Evolutionary conservation across 2,113 vertebrate genomes (phyloP).

Genomic region (Lynx canadensis): DNA sequence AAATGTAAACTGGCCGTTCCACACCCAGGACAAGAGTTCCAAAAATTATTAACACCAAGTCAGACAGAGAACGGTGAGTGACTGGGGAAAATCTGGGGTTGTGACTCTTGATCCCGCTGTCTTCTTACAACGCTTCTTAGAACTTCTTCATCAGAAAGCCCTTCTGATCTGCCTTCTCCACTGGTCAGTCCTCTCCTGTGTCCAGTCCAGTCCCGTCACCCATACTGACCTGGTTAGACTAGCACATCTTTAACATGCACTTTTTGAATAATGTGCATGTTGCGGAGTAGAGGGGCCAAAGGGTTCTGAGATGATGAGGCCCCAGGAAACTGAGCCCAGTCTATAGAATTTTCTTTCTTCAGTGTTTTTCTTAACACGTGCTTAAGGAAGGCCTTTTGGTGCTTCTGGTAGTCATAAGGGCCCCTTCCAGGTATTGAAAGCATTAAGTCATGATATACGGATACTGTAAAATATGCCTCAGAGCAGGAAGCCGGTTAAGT

Average conservation of each 20-base stretch:
- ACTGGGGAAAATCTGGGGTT: background rate
- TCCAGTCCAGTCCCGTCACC: background rate
- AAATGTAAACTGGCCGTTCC: slow-evolving; percentile 10
- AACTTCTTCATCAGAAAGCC: background rate
- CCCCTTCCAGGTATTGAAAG: background rate
- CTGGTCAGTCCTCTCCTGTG: background rate
- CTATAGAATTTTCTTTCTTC: background rate
- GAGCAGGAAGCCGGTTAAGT: slow-evolving; percentile 31
- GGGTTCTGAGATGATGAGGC: background rate
- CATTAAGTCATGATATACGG: background rate
- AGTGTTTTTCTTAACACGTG: background rate
- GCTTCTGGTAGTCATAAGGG: background rate
- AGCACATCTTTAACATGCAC: background rate
- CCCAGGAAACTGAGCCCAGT: background rate
- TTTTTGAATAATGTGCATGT: background rate
- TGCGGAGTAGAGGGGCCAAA: background rate
- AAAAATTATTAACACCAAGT: background rate
- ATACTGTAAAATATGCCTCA: background rate
- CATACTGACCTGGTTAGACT: background rate
- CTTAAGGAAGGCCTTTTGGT: background rate
- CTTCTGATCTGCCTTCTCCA: background rate
- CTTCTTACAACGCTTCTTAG: background rate
- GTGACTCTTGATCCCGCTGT: background rate
- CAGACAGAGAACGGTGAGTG: background rate
- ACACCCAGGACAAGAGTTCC: background rate